phyloP scores from a whole-genome alignment of 2,113 vertebrate genomes.

The Sinosuthora webbiana region DNA sequence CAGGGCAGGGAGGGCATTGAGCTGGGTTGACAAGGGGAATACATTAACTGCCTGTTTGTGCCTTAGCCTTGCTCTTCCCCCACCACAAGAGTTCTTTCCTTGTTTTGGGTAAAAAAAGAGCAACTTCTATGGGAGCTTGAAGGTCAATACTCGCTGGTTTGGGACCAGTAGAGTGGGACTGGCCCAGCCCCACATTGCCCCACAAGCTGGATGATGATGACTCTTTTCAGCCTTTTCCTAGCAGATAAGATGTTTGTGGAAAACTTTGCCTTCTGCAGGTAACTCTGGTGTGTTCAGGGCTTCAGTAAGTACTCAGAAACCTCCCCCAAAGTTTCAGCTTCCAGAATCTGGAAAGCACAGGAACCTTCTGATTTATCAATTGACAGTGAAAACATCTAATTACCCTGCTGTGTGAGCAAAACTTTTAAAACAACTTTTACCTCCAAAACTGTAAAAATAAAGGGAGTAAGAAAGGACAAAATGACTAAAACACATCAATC shows the following conservation, averaged over 20 bases:
- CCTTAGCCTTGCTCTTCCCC: not conserved
- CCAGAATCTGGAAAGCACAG: not conserved
- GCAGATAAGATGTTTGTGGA: not conserved
- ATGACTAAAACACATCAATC: not conserved
- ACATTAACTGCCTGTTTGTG: not conserved
- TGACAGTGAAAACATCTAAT: not conserved
- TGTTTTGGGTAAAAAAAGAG: not conserved
- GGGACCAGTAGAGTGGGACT: not conserved
- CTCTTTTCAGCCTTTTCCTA: not conserved
- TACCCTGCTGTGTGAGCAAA: not conserved
- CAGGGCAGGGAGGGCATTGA: slow-evolving; percentile 28
- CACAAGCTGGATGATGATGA: not conserved
- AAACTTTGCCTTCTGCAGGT: not conserved
- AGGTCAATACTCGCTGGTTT: not conserved
- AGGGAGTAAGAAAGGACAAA: not conserved
- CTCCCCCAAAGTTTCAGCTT: not conserved
- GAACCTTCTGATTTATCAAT: not conserved
- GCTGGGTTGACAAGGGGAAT: slow-evolving; percentile 24
- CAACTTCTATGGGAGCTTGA: not conserved
- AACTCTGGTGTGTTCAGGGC: not conserved
- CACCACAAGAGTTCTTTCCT: not conserved
- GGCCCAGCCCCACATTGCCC: not conserved
- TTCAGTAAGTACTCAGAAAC: not conserved
- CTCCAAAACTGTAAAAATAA: not conserved
- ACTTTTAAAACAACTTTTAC: not conserved